Conservation (phyloP, 2,113 vertebrate species). For the Campylomormyrus tamandua region DNA sequence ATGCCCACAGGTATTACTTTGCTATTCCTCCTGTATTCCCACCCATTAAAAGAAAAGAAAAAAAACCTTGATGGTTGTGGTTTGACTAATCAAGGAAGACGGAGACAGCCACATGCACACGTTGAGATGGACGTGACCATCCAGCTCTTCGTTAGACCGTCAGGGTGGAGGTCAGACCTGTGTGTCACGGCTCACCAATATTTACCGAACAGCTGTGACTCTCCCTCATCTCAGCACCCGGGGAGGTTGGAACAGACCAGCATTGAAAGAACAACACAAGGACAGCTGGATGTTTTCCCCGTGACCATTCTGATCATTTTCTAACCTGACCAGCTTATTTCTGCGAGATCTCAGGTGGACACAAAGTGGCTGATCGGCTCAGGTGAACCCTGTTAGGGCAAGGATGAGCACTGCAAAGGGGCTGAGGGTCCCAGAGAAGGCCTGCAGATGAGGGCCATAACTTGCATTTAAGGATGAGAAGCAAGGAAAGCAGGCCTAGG, state of each 20-base stretch:
- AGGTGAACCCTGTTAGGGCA: background rate
- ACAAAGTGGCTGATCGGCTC: background rate
- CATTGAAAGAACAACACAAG: slow-evolving; percentile 47
- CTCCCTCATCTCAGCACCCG: slow-evolving; percentile 8
- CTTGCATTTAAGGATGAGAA: background rate
- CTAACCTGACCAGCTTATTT: background rate
- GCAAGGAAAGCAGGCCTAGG: background rate
- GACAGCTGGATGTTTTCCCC: slow-evolving; percentile 35
- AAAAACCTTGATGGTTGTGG: background rate
- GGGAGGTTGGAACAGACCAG: slow-evolving; percentile 38
- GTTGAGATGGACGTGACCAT: slow-evolving; percentile 4
- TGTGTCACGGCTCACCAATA: slow-evolving; percentile 33
- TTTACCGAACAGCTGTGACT: slow-evolving; percentile 37
- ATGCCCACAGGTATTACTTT: background rate
- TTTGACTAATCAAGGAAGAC: background rate
- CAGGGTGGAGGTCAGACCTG: slow-evolving; percentile 26
- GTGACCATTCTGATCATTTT: background rate
- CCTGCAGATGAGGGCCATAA: background rate
- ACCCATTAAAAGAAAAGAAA: background rate
- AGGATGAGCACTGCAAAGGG: background rate
- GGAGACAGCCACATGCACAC: background rate
- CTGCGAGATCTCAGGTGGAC: background rate
- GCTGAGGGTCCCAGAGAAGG: background rate
- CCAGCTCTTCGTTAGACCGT: slow-evolving; percentile 22
- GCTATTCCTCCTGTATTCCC: background rate